phyloP scores from a whole-genome alignment of 2,797 vertebrate species.

The Delichon dasypus region DNA sequence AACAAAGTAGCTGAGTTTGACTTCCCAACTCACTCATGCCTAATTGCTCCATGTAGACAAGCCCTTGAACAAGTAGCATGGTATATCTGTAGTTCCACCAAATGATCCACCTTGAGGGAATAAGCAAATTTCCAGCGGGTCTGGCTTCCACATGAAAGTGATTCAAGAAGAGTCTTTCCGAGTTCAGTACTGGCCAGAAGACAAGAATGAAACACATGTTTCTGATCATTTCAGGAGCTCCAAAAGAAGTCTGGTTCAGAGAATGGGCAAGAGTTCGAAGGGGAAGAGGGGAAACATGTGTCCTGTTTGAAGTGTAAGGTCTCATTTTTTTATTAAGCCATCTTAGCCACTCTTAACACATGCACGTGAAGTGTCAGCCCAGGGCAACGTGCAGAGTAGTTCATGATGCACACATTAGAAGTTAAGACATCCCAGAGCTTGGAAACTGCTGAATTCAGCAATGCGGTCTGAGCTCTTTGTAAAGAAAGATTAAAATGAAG shows the following conservation, averaged over 20 bases:
- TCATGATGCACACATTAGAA: neutral
- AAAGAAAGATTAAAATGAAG: constrained; percentile 1
- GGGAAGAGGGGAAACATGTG: neutral
- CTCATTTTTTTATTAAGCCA: constrained; percentile 23
- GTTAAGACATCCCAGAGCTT: neutral
- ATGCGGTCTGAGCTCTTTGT: neutral
- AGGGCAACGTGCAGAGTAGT: neutral
- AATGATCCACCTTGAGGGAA: constrained; percentile 48
- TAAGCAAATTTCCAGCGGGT: constrained; percentile 5
- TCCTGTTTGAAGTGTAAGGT: constrained; percentile 37
- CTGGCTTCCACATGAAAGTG: constrained; percentile 24
- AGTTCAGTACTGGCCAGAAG: constrained; percentile 23
- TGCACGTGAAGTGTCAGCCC: neutral
- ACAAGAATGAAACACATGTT: constrained; percentile 20
- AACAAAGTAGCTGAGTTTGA: neutral
- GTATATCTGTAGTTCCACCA: neutral
- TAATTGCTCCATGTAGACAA: neutral
- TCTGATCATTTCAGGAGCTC: constrained; percentile 56
- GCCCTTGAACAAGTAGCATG: neutral
- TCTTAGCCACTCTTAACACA: constrained; percentile 12
- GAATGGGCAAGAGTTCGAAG: neutral
- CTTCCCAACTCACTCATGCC: neutral
- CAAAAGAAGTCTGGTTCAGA: constrained; percentile 14
- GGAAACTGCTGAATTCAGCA: constrained; percentile 14
- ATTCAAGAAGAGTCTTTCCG: neutral